Evolutionary conservation across 2,797 vertebrate genomes (phyloP), one percentile per base, ranked within the genome.

Genomic region (Enteromius fasciolatus): DNA sequence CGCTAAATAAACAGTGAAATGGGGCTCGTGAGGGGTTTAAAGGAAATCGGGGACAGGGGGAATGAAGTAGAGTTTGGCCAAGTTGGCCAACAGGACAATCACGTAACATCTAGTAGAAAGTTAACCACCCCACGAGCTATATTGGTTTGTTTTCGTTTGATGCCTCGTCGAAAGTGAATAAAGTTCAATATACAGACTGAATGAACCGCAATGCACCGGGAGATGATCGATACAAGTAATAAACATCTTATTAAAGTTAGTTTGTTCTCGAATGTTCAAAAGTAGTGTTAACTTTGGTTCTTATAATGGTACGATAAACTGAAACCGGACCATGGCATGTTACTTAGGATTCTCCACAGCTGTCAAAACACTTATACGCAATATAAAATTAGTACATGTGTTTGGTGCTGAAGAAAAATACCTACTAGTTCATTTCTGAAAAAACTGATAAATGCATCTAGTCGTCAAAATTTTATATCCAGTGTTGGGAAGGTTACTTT

Each of bases 81-180:
- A 59, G 36, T 73, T 67, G 61, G 7, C 36, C n/a, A 82, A 36
- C 18, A 82, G 39, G 73, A 31, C 48, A 76, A 57, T 67, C 3
- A n/a, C 52, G 28, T 33, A 48, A 77, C 20, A 23, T 46, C 12
- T 33, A 57, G 46, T 75, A 50, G 15, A 67, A 76, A 68, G 64
- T 63, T 69, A 78, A 50, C 36, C 46, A 28, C 41, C 11, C 25
- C 3, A 14, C 2, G 31, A 52, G 44, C 31, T 73, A 36, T 73
- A 12, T 81, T 20, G 23, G 44, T 83, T 70, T 69, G 70, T 75
- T 81, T 82, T 69, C 18, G n/a, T 66, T 54, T 75, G 28, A 23
- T 66, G 6, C 28, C 57, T 8, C 48, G 20, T 17, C 36, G 9
- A 74, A 64, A 68, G 50, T 46, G 52, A 83, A 46, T 41, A 77